Percentiles rank a stretch among this genome's conserved stretches.
Conservation (phyloP, 2,888 invertebrate genomes). For the Neria commutata region DNA sequence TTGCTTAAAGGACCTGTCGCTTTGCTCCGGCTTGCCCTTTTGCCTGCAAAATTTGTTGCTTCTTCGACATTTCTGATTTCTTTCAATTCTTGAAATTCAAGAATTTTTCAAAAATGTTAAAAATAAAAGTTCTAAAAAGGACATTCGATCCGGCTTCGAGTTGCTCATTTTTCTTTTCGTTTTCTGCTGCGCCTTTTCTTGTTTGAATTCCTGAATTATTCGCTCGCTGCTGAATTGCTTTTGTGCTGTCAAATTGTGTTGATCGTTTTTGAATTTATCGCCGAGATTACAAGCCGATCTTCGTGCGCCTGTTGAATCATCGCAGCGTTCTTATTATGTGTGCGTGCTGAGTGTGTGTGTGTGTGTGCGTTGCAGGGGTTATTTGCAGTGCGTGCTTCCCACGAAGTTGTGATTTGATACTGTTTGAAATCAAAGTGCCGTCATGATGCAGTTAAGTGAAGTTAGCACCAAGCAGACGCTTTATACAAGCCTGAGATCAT, state of each 20-base stretch:
- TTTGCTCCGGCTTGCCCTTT: not conserved
- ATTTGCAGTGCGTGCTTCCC: conserved; percentile 43
- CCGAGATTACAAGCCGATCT: conserved; percentile 56
- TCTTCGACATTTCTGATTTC: not conserved
- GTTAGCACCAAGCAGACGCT: conserved; percentile 26
- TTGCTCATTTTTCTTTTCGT: not conserved
- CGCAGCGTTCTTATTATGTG: not conserved
- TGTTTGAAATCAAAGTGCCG: conserved; percentile 50
- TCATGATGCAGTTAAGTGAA: conserved; percentile 41
- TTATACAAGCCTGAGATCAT: no score
- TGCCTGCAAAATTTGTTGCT: conserved; percentile 1
- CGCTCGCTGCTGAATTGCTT: conserved; percentile 23
- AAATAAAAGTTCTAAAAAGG: conserved; percentile 1
- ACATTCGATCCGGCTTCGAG: conserved; percentile 2
- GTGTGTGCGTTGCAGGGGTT: conserved; percentile 1
- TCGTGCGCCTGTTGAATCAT: conserved; percentile 24
- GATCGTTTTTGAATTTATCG: conserved; percentile 44
- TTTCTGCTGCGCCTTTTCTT: not conserved
- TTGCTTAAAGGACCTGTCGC: not conserved
- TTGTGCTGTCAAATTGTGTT: conserved; percentile 35
- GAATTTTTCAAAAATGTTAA: not conserved
- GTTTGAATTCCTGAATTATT: not conserved
- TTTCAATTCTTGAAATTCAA: not conserved
- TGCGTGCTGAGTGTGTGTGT: no score
- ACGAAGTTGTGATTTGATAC: conserved; percentile 54